phyloP scores from a whole-genome alignment of 2,888 invertebrate genomes.

The Apodemia zela region DNA sequence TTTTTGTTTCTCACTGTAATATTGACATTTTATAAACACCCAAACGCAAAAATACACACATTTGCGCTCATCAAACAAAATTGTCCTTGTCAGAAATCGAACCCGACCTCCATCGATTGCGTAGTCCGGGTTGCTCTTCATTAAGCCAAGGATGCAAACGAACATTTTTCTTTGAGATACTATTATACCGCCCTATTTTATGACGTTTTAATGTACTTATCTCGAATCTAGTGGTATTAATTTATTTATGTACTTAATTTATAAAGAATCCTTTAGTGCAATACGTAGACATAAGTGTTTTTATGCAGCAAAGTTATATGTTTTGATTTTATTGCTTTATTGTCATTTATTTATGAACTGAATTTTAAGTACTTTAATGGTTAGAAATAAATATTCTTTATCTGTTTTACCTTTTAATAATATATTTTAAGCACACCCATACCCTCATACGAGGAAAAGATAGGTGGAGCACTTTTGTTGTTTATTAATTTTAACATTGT shows the following conservation, averaged over 20 bases:
- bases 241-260: constrained; percentile 20
- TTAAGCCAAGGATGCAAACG: no score
- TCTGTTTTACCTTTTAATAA: not conserved
- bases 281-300: constrained; percentile 19
- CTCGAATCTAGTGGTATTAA: constrained; percentile 25
- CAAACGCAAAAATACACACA: not conserved
- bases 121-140: no score
- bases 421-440: not conserved
- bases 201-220: constrained; percentile 22
- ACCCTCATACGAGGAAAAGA: no score
- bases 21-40: not conserved
- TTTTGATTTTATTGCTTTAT: not conserved
- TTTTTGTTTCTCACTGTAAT: not conserved
- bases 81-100: not conserved
- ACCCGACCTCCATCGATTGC: no score
- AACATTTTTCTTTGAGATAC: not conserved
- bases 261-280: constrained; percentile 21
- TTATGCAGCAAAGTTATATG: not conserved
- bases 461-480: no score
- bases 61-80: not conserved
- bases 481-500: no score
- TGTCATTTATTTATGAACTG: not conserved
- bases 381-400: not conserved
- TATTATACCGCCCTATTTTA: not conserved
- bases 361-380: not conserved